Conservation (phyloP, 2,888 invertebrate species). For the Cantharis nigra region DNA sequence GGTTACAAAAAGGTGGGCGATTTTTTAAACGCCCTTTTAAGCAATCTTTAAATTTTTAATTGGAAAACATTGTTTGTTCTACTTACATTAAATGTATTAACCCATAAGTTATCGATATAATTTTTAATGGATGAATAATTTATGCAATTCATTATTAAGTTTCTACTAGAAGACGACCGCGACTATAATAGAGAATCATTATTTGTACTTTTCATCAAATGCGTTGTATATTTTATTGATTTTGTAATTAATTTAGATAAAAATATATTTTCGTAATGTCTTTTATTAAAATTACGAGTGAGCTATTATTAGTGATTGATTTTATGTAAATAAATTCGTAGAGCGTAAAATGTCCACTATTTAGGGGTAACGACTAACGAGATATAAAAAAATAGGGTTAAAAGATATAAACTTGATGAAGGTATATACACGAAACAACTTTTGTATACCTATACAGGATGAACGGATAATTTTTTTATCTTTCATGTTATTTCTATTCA, state of each 20-base stretch:
- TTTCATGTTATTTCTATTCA: neutral
- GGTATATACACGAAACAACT: neutral
- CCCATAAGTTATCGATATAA: neutral
- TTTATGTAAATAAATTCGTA: neutral
- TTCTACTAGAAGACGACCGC: neutral
- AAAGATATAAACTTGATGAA: neutral
- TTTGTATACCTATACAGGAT: neutral
- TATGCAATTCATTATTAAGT: neutral
- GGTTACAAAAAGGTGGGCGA: neutral
- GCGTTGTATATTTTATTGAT: neutral
- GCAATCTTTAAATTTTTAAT: neutral
- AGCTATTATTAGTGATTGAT: neutral
- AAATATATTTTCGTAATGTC: neutral
- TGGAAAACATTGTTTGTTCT: neutral
- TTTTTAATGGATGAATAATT: neutral
- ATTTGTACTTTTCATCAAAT: neutral
- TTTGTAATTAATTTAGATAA: neutral
- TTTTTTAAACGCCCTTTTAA: neutral
- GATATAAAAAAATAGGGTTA: neutral
- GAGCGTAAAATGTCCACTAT: neutral
- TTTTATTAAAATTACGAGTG: neutral
- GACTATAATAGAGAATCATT: neutral
- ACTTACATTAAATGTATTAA: neutral
- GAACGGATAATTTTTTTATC: neutral
- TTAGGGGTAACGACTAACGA: neutral